Percentiles rank a stretch among this genome's conserved stretches.
phyloP scores from a whole-genome alignment of 2,797 vertebrate species.

The Parotocinclus haroldoi region DNA sequence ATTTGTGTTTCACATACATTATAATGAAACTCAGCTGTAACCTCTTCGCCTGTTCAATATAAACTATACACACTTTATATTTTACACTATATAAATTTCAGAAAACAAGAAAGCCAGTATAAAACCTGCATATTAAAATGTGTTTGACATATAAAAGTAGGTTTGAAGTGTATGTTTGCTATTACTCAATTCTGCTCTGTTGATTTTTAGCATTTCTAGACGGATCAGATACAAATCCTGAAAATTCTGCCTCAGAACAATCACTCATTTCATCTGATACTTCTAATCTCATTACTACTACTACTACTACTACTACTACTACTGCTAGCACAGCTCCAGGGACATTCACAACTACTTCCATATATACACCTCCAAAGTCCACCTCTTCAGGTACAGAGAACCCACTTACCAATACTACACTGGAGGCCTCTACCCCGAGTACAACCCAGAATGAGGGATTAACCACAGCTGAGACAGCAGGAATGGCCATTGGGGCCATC shows the following conservation, averaged over 20 bases:
- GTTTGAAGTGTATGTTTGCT: no score
- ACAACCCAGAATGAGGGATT: constrained; percentile 8
- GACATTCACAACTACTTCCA: neutral
- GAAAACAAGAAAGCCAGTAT: no score
- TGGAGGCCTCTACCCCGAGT: neutral
- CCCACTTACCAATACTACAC: neutral
- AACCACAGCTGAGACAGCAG: constrained; percentile 56
- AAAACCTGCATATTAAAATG: no score
- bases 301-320: neutral
- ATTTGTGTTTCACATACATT: no score
- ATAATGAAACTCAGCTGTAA: no score
- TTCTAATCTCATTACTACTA: no score
- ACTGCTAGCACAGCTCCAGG: neutral
- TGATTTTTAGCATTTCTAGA: constrained; percentile 6
- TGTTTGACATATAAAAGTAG: no score
- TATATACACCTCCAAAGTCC: neutral
- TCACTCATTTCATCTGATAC: no score
- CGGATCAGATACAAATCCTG: neutral
- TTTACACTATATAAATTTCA: no score
- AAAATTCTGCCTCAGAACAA: no score
- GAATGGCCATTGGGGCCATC: constrained; percentile 59
- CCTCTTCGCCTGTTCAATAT: no score
- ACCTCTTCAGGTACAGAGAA: neutral
- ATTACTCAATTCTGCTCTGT: neutral
- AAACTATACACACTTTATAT: no score